A percentile compares a stretch with the other conserved stretches of the same genome.
These are phyloP conservation scores for Hipposideros larvatus DNA, from an alignment of 2,797 vertebrate species.

Conservation along the genomic window DNA sequence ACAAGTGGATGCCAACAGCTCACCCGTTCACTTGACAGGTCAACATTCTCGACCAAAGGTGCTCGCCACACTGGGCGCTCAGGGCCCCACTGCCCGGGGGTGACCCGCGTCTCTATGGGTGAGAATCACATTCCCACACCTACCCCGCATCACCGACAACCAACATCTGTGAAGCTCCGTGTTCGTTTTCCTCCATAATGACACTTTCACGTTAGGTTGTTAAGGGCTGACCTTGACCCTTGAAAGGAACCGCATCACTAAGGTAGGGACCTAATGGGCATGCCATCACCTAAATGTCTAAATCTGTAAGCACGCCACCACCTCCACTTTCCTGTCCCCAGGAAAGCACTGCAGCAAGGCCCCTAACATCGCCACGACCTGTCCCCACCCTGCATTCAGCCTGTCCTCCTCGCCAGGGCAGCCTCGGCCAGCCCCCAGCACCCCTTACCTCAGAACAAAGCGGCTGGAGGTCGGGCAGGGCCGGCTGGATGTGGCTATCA, in stretches of 20 bases:
- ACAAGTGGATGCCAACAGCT: accelerated
- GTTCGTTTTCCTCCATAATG: not conserved
- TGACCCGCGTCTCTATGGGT: too few species aligned
- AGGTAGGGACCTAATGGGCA: accelerated
- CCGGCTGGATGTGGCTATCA: conserved; percentile 82
- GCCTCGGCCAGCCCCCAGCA: conserved; percentile 58
- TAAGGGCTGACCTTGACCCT: not conserved
- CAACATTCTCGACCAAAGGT: not conserved
- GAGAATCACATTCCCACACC: not conserved
- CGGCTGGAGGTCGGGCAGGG: conserved; percentile 74
- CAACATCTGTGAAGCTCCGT: not conserved
- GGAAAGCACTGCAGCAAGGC: not conserved
- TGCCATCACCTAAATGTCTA: not conserved
- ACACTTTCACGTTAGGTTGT: not conserved
- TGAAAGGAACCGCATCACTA: not conserved
- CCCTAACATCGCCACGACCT: not conserved
- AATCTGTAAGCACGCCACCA: not conserved
- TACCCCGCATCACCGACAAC: not conserved
- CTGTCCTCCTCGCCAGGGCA: not conserved
- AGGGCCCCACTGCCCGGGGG: not conserved
- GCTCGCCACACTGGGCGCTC: accelerated
- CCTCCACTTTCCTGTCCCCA: not conserved
- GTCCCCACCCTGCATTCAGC: not conserved
- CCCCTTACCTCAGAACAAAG: conserved; percentile 89
- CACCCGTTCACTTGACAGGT: not conserved